Percentiles rank a stretch among this genome's conserved stretches.
Conservation (phyloP, 2,113 vertebrate genomes). For the Sterrhoptilus dennistouni region DNA sequence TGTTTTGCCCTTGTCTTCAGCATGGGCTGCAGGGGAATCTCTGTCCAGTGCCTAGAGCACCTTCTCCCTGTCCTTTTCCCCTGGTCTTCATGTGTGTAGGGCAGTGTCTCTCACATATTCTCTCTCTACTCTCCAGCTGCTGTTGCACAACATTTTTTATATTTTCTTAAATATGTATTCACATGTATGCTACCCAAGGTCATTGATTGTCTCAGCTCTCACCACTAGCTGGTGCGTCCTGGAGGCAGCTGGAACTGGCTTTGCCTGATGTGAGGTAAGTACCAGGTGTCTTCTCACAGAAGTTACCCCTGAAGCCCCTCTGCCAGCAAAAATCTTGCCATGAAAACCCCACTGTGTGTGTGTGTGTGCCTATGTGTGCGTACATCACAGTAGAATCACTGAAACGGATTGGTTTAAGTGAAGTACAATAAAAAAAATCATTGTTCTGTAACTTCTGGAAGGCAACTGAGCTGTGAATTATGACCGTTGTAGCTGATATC, state of each 20-base stretch:
- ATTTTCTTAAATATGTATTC: neutral
- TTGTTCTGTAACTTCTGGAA: neutral
- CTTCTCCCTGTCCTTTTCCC: neutral
- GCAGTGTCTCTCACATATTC: no score
- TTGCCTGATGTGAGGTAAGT: neutral
- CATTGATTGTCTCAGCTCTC: neutral
- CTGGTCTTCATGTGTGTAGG: neutral
- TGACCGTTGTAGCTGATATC: neutral
- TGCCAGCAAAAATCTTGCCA: neutral
- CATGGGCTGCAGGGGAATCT: rapidly evolving
- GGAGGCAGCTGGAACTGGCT: neutral
- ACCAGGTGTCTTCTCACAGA: neutral
- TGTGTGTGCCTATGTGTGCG: no score
- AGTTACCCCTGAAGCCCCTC: neutral
- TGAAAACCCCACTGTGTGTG: rapidly evolving
- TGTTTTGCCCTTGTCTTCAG: neutral
- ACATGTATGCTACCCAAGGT: no score
- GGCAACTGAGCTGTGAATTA: neutral
- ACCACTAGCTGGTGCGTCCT: neutral
- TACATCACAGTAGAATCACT: neutral
- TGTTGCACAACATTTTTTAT: neutral
- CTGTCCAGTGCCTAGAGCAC: neutral
- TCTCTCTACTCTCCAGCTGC: rapidly evolving
- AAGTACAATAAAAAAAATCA: neutral
- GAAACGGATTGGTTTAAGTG: neutral